Evolutionary conservation across 2,113 vertebrate species (phyloP), one percentile per base, ranked within the genome.

Genomic region (Hydropotes inermis): DNA sequence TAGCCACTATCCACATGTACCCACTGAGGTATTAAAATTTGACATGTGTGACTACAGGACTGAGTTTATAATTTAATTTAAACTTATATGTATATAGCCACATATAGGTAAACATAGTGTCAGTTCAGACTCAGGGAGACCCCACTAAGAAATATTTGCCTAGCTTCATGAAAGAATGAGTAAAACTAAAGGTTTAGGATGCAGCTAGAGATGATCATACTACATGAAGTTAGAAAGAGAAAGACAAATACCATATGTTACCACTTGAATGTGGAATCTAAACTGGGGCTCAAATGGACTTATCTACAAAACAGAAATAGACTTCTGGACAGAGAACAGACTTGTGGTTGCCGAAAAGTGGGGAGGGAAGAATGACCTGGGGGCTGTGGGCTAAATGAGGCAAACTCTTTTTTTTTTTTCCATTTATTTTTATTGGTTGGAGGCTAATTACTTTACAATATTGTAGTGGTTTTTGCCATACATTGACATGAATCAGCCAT

Each of bases 11-110:
- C 23, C 27, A 43, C 5, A 19, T 82, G 30, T 6, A 12, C 36
- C 11, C 13, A 43, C 0, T 17, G 17, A 83, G 23, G 28, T 91
- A 64, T 64, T n/a, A 27, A 89, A 94, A 55, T 55, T 8, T 76
- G 39, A 81, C 5, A 30, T 23, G 4, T 64, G 4, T 87, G 50
- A 81, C 8, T 30, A n/a, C 82, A 39, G 10, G n/a, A 78, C 5
- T 78, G n/a, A 76, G 7, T 50, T 89, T 58, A 76, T 74, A 83
- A 81, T n/a, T 79, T 81, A 74, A 61, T 83, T 61, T 17, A 64
- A 45, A 58, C 23, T 82, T 81, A 57, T 2, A 43, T 13, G 21
- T 81, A 7, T 58, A 81, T 21, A 85, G 23, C 11, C 14, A 47
- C 33, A 76, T 30, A 39, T 39, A 87, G 7, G 4, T 84, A 57